Conservation (phyloP, 2,888 invertebrate species). For the Thalpophila matura region DNA sequence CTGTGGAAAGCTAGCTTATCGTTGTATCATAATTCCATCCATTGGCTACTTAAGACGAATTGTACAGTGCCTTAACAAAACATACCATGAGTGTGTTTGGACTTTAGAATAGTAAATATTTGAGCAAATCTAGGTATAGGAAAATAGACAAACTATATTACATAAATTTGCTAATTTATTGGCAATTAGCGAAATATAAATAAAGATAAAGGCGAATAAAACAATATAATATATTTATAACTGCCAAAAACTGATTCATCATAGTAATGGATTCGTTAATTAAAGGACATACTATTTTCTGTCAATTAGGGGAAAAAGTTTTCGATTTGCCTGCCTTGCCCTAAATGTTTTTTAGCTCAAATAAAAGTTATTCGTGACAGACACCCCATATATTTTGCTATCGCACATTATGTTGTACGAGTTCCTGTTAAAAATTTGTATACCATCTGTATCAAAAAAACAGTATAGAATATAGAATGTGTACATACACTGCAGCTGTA, state of each 20-base stretch:
- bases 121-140: not conserved
- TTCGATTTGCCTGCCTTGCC: not conserved
- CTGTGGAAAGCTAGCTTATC: constrained; percentile 51
- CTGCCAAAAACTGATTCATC: no score
- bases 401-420: not conserved
- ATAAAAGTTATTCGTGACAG: not conserved
- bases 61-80: constrained; percentile 9
- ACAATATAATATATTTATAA: no score
- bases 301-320: no score
- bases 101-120: not conserved
- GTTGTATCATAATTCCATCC: constrained; percentile 48
- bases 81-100: no score
- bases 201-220: no score
- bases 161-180: no score
- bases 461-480: constrained; percentile 22
- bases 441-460: constrained; percentile 21
- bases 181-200: no score
- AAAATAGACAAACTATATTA: not conserved
- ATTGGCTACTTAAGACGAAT: constrained; percentile 9
- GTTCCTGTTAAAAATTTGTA: not conserved
- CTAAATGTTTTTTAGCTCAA: not conserved
- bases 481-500: constrained; percentile 1
- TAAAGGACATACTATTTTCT: no score
- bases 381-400: not conserved
- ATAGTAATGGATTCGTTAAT: no score